Conservation (phyloP, 1,140 invertebrate species). For the Lepidurus arcticus region DNA sequence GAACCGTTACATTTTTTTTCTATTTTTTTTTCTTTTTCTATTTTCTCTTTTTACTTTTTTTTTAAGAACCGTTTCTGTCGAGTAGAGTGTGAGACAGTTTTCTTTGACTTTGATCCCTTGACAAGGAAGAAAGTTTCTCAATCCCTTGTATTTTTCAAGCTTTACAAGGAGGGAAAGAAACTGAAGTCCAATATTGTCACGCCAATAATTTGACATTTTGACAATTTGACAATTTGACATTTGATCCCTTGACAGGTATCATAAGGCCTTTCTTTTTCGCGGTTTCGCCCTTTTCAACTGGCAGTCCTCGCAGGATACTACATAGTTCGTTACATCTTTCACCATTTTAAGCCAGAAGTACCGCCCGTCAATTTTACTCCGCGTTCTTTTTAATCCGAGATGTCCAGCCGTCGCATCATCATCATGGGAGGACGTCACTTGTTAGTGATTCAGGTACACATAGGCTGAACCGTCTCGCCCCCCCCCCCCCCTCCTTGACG, state of each 20-base stretch:
- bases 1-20: no score
- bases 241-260: background rate
- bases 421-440: no score
- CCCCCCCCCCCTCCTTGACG: no score
- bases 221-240: no score
- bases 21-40: no score
- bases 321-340: slow-evolving; percentile 26
- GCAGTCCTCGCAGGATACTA: slow-evolving; percentile 29
- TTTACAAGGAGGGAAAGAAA: background rate
- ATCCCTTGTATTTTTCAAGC: background rate
- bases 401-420: background rate
- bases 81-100: background rate
- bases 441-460: no score
- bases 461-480: no score
- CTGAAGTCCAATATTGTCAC: background rate
- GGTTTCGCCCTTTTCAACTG: slow-evolving; percentile 20
- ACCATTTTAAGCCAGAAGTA: slow-evolving; percentile 31
- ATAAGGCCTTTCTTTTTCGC: slow-evolving; percentile 3
- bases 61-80: background rate
- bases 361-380: background rate
- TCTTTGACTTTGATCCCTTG: background rate
- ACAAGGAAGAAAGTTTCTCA: background rate
- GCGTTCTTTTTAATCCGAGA: background rate
- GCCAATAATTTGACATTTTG: no score
- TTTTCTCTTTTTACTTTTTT: no score